Percentiles rank a stretch among this genome's conserved stretches.
Conservation (phyloP, 2,888 invertebrate genomes). For the Blastobasis lacticolella region DNA sequence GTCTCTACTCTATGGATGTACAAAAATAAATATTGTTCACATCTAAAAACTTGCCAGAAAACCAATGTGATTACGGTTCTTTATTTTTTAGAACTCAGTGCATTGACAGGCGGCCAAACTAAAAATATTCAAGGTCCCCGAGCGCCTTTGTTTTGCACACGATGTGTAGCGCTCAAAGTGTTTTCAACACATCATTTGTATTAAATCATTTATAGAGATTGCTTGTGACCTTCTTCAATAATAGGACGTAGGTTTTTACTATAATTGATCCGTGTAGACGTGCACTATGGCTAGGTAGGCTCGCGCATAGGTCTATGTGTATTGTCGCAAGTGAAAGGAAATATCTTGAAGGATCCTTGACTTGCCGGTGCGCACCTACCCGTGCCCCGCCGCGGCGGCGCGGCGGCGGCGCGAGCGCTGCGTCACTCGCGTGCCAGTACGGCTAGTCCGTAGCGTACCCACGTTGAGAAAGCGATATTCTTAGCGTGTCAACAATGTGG, state of each 20-base stretch:
- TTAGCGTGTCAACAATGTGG: too few relatives aligned
- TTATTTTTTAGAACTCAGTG: too few relatives aligned
- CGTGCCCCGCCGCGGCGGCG: conserved; percentile 8
- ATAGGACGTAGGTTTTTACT: conserved; percentile 1
- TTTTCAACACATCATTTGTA: too few relatives aligned
- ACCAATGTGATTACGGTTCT: too few relatives aligned
- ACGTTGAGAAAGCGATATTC: too few relatives aligned
- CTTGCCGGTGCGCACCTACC: conserved; percentile 67
- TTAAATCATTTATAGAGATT: too few relatives aligned
- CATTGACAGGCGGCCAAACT: too few relatives aligned
- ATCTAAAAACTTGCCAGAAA: too few relatives aligned
- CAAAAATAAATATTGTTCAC: too few relatives aligned
- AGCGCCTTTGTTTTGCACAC: too few relatives aligned
- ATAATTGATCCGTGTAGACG: conserved; percentile 11
- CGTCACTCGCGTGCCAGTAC: conserved; percentile 8
- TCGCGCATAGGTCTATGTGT: conserved; percentile 18
- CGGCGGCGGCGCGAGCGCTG: conserved; percentile 19
- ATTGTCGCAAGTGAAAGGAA: conserved; percentile 73
- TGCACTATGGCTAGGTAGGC: not conserved
- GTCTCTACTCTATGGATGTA: too few relatives aligned
- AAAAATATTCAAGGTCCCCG: too few relatives aligned
- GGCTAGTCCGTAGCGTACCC: conserved; percentile 34
- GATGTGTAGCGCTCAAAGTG: not conserved
- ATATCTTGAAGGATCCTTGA: conserved; percentile 69
- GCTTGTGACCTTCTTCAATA: conserved; percentile 1